Evolutionary conservation across 1,140 invertebrate genomes (phyloP).

Genomic region (Leptinotarsa lineolata): DNA sequence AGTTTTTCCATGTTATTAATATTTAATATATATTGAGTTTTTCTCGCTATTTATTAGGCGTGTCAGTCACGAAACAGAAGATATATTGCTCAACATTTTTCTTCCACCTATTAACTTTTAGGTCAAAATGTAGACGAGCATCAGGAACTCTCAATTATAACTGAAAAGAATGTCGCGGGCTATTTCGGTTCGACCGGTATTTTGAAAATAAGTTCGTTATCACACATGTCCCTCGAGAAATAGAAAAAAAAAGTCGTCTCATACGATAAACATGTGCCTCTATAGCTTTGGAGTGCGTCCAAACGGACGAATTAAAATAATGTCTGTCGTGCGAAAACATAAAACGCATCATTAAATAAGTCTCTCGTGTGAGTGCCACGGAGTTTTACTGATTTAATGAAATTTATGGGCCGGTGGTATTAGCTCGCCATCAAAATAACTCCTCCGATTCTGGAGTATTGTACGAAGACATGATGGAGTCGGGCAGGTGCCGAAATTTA

Average conservation of each 20-base stretch:
- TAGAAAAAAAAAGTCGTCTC: constrained; percentile 34
- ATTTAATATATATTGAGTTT: no score
- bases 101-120: constrained; percentile 7
- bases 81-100: not conserved
- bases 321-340: constrained; percentile 56
- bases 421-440: constrained; percentile 37
- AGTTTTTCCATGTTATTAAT: no score
- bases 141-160: constrained; percentile 25
- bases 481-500: constrained; percentile 41
- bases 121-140: not conserved
- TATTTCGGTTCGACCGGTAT: constrained; percentile 42
- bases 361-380: constrained; percentile 50
- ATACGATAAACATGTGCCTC: constrained; percentile 51
- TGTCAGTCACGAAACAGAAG: no score
- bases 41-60: no score
- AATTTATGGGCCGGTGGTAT: constrained; percentile 46
- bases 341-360: constrained; percentile 57
- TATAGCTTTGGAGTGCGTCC: constrained; percentile 49
- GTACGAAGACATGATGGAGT: constrained; percentile 33
- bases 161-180: constrained; percentile 36
- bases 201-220: constrained; percentile 49
- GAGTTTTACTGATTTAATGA: constrained; percentile 48
- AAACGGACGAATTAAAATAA: constrained; percentile 56
- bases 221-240: constrained; percentile 43
- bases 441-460: constrained; percentile 33